These are phyloP conservation scores for Calameuta filiformis DNA, from an alignment of 2,888 invertebrate species.

Conservation along the genomic window DNA sequence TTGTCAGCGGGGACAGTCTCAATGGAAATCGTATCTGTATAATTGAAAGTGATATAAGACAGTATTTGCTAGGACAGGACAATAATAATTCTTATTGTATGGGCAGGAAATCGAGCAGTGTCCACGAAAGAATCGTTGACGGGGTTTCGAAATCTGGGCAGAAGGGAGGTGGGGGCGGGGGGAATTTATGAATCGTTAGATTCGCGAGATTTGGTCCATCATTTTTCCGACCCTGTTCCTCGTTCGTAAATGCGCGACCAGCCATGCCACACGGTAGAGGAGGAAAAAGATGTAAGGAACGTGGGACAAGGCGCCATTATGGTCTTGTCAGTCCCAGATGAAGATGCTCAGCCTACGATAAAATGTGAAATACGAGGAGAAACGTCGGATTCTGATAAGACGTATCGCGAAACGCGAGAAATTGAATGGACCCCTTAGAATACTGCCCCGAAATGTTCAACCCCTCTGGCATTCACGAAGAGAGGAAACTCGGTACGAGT, in stretches of 20 bases:
- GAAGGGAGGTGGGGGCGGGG: accelerated
- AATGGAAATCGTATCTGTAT: too few species aligned
- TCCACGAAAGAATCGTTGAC: too few species aligned
- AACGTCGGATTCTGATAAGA: constrained; percentile 27
- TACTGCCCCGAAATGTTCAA: too few species aligned
- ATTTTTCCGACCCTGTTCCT: too few species aligned
- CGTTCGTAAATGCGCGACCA: too few species aligned
- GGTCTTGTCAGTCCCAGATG: constrained; percentile 13
- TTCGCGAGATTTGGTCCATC: background rate
- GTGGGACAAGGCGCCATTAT: background rate
- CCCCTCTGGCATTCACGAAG: constrained; percentile 22
- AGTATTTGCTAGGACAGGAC: too few species aligned
- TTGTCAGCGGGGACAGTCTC: too few species aligned
- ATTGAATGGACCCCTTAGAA: constrained; percentile 33
- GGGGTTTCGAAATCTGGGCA: too few species aligned
- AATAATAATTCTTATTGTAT: too few species aligned
- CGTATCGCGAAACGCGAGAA: constrained; percentile 32
- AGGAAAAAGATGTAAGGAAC: background rate
- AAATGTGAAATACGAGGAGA: constrained; percentile 34
- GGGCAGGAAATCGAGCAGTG: too few species aligned
- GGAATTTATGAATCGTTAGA: background rate
- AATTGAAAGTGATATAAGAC: too few species aligned
- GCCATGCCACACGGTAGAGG: too few species aligned
- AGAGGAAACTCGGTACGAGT: constrained; percentile 19
- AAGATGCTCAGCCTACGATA: constrained; percentile 32